Percentiles rank a stretch among this genome's conserved stretches.
Conservation (phyloP, 2,888 invertebrate genomes). For the Chloroclysta siterata region DNA sequence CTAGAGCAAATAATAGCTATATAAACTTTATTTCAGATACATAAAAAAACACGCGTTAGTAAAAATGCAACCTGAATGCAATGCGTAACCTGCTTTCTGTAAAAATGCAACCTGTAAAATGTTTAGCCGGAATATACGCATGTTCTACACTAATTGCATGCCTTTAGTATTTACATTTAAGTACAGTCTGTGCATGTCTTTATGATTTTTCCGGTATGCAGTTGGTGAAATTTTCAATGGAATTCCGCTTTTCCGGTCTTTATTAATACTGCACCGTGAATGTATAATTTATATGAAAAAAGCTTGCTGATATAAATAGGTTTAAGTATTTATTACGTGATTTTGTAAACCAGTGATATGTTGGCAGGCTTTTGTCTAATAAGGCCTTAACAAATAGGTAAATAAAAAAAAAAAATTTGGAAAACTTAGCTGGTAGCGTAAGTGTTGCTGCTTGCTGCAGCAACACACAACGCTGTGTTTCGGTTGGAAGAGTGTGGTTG, state of each 20-base stretch:
- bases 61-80: neutral
- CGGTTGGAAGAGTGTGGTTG: no score
- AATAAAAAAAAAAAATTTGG: no score
- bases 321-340: neutral
- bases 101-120: constrained; percentile 44
- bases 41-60: neutral
- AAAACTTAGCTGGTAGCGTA: no score
- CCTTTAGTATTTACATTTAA: constrained; percentile 48
- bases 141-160: constrained; percentile 64
- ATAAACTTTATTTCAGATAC: no score
- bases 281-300: constrained; percentile 25
- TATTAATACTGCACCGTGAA: constrained; percentile 20
- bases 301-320: constrained; percentile 10
- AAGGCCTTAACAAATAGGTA: no score
- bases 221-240: constrained; percentile 33
- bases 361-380: neutral
- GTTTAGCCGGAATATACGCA: constrained; percentile 57
- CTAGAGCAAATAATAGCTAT: no score
- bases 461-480: no score
- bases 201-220: constrained; percentile 44
- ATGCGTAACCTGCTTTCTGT: constrained; percentile 13
- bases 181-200: constrained; percentile 41
- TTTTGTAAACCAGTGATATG: neutral
- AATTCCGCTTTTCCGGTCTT: constrained; percentile 24
- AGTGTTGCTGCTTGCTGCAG: no score